phyloP scores from a whole-genome alignment of 1,140 invertebrate species.

The Drosophila eugracilis region DNA sequence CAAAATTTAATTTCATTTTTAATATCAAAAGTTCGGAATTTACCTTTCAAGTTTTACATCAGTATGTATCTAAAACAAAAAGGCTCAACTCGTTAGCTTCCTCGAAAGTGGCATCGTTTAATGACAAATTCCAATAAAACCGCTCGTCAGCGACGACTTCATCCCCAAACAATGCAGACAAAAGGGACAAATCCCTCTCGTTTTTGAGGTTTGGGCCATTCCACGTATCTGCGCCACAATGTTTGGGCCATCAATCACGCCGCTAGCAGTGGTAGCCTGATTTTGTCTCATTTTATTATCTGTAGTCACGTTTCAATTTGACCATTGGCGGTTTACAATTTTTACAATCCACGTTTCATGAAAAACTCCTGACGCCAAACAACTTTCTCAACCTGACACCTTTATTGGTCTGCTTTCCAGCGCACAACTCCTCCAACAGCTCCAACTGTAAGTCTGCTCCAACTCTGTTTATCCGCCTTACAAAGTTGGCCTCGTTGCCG shows the following conservation, averaged over 20 bases:
- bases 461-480: constrained; percentile 70
- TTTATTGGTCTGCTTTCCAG: constrained; percentile 70
- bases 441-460: constrained; percentile 46
- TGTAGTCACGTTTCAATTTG: constrained; percentile 84
- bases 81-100: neutral
- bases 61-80: neutral
- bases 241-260: constrained; percentile 50
- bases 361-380: constrained; percentile 31
- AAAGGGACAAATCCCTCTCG: constrained; percentile 19
- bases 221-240: constrained; percentile 62
- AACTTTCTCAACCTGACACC: constrained; percentile 75
- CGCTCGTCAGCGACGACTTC: constrained; percentile 38
- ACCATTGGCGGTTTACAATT: constrained; percentile 84
- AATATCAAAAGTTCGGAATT: neutral
- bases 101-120: constrained; percentile 56
- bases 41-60: neutral
- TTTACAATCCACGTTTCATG: constrained; percentile 83
- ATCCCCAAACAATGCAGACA: constrained; percentile 43
- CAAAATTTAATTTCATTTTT: too few species aligned
- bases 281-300: constrained; percentile 84
- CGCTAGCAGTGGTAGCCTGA: constrained; percentile 72
- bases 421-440: constrained; percentile 37
- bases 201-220: constrained; percentile 23
- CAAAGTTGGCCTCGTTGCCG: constrained; percentile 56
- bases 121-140: constrained; percentile 70